phyloP scores from a whole-genome alignment of 2,888 invertebrate species.

The Hybos culiciformis region DNA sequence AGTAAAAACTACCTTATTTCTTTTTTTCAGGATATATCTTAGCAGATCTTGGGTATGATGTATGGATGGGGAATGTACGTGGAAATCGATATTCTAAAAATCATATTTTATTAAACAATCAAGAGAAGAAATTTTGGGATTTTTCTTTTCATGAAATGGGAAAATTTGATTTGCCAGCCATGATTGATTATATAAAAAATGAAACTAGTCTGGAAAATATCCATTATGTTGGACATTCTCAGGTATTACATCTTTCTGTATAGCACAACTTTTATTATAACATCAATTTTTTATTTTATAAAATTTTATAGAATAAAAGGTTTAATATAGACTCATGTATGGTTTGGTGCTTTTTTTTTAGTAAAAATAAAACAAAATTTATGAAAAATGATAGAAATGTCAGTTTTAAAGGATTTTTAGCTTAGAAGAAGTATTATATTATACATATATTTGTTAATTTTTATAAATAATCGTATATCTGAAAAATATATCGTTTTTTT shows the following conservation, averaged over 20 bases:
- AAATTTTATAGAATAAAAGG: neutral
- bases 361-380: too few species aligned
- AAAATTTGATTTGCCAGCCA: conserved; percentile 62
- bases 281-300: neutral
- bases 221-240: conserved; percentile 70
- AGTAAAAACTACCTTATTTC: too few species aligned
- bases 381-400: too few species aligned
- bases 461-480: too few species aligned
- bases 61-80: conserved; percentile 36
- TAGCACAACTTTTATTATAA: neutral
- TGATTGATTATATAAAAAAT: conserved; percentile 57
- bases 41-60: conserved; percentile 34
- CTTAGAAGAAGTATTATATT: too few species aligned
- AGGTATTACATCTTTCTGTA: too few species aligned
- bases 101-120: conserved; percentile 29
- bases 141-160: conserved; percentile 64
- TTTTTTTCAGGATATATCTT: conserved; percentile 31
- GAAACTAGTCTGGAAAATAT: conserved; percentile 46
- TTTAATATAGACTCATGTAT: neutral
- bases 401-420: too few species aligned
- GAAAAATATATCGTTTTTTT: neutral
- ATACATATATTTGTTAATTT: too few species aligned
- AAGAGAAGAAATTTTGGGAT: conserved; percentile 42
- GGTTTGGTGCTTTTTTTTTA: too few species aligned
- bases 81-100: conserved; percentile 35